Percentiles rank a stretch among this genome's conserved stretches.
These are phyloP conservation scores for Hippocampus kuda DNA, from an alignment of 2,797 vertebrate genomes.

Conservation along the genomic window DNA sequence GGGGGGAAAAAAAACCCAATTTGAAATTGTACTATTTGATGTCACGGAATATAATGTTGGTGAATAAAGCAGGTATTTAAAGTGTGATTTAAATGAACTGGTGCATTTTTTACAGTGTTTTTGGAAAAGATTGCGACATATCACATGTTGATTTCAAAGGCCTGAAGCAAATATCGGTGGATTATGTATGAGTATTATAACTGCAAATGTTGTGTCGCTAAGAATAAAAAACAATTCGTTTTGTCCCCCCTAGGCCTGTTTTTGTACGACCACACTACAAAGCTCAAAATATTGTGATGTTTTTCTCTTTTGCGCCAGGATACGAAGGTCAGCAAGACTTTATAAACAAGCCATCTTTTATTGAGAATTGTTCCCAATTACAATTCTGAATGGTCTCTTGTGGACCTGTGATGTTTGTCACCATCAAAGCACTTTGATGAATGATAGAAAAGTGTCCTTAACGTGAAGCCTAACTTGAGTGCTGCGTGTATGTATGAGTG, in stretches of 20 bases:
- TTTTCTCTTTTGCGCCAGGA: background rate
- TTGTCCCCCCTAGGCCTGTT: too few relatives aligned
- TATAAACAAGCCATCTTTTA: conserved; percentile 58
- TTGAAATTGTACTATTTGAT: background rate
- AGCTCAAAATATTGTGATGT: background rate
- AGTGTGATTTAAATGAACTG: background rate
- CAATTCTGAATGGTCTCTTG: conserved; percentile 34
- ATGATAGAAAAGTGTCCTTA: conserved; percentile 33
- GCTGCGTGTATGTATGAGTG: conserved; percentile 1
- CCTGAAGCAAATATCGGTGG: background rate
- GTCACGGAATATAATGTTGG: background rate
- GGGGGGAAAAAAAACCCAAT: background rate
- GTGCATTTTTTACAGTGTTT: background rate
- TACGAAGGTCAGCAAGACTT: conserved; percentile 10
- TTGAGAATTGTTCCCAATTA: conserved; percentile 40
- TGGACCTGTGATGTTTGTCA: conserved; percentile 20
- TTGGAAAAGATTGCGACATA: background rate
- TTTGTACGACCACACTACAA: too few relatives aligned
- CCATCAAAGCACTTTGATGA: conserved; percentile 17
- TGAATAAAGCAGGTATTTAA: background rate
- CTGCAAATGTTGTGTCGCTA: background rate
- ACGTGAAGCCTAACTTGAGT: conserved; percentile 38
- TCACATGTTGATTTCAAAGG: background rate
- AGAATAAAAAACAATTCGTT: background rate
- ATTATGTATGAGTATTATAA: background rate